phyloP scores from a whole-genome alignment of 2,888 invertebrate species.

The Brassicogethes aeneus region DNA sequence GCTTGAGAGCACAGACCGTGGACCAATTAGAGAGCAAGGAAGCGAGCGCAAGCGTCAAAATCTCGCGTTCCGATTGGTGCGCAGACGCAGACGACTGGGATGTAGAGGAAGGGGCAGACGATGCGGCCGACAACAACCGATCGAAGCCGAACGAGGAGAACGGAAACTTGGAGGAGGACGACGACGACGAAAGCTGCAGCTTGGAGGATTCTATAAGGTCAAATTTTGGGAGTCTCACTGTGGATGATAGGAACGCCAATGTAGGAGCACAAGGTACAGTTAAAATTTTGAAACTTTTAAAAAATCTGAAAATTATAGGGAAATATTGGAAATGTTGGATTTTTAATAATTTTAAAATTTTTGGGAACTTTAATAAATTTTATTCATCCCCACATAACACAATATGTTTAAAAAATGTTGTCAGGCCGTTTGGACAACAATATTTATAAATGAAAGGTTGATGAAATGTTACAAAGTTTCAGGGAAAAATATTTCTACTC shows the following conservation, averaged over 20 bases:
- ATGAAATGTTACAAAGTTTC: too few species aligned
- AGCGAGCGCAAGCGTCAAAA: constrained; percentile 11
- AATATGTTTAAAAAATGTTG: too few species aligned
- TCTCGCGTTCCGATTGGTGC: constrained; percentile 53
- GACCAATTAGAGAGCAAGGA: constrained; percentile 37
- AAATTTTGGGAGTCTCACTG: constrained; percentile 48
- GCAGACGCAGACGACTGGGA: constrained; percentile 54
- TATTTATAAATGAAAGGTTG: too few species aligned
- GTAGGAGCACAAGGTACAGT: constrained; percentile 40
- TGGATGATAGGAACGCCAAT: constrained; percentile 49
- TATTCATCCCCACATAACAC: too few species aligned
- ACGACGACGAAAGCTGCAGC: constrained; percentile 40
- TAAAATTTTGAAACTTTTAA: too few species aligned
- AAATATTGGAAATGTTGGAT: too few species aligned
- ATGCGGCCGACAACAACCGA: constrained; percentile 23
- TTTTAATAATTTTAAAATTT: too few species aligned
- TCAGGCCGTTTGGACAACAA: too few species aligned
- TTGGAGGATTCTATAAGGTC: constrained; percentile 44
- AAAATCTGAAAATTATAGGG: too few species aligned
- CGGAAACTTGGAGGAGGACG: constrained; percentile 53
- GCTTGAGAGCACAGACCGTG: constrained; percentile 62
- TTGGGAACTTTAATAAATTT: too few species aligned
- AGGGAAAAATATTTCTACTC: too few species aligned
- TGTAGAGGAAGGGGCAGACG: constrained; percentile 32
- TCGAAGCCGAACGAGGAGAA: constrained; percentile 58